Conservation (phyloP, 2,888 invertebrate genomes). For the Pachymerium ferrugineum region DNA sequence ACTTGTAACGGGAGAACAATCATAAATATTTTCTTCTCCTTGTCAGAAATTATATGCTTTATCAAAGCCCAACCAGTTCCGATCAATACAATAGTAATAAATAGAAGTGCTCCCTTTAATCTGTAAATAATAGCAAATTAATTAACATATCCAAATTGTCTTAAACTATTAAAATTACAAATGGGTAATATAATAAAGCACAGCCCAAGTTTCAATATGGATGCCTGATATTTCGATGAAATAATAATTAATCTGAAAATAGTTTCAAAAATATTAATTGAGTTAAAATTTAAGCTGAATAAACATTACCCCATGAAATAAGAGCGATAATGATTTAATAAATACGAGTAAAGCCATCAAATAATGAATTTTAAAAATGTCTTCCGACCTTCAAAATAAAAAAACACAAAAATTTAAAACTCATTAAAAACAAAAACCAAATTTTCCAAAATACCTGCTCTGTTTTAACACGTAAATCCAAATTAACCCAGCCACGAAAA, state of each 20-base stretch:
- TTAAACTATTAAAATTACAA: constrained; percentile 56
- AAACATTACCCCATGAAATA: constrained; percentile 84
- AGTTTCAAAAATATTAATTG: not conserved
- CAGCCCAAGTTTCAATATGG: constrained; percentile 95
- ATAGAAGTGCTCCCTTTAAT: constrained; percentile 83
- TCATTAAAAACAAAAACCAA: not conserved
- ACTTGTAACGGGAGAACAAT: constrained; percentile 95
- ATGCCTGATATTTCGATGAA: constrained; percentile 88
- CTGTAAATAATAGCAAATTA: constrained; percentile 49
- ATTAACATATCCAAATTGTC: not conserved
- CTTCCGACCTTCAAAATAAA: constrained; percentile 43
- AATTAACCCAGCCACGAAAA: constrained; percentile 79
- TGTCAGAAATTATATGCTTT: constrained; percentile 90
- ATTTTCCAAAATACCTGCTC: constrained; percentile 55
- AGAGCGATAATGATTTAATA: constrained; percentile 80
- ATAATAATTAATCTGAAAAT: constrained; percentile 52
- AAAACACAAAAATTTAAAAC: not conserved
- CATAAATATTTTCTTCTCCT: constrained; percentile 96
- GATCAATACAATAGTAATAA: constrained; percentile 91
- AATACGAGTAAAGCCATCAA: constrained; percentile 92
- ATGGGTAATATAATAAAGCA: constrained; percentile 95
- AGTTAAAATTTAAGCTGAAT: too few species aligned
- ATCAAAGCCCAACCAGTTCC: constrained; percentile 99
- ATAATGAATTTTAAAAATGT: constrained; percentile 87
- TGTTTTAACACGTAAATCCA: constrained; percentile 85